phyloP scores from a whole-genome alignment of 2,113 vertebrate species.

The Chinchilla lanigera region DNA sequence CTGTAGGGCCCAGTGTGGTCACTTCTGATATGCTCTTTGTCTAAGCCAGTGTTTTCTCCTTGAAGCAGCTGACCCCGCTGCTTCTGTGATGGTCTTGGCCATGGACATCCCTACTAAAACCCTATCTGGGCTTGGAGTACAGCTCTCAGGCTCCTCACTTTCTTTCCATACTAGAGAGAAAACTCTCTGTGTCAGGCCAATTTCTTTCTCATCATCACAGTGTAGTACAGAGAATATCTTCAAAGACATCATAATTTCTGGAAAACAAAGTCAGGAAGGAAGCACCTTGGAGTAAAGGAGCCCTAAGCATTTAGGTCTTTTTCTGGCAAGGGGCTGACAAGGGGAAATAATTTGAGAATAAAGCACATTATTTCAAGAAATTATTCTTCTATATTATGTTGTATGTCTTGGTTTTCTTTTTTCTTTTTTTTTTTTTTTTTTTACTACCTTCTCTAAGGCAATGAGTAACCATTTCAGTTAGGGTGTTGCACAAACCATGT shows the following conservation, averaged over 20 bases:
- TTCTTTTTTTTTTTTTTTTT: slow-evolving; percentile 41
- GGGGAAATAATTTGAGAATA: slow-evolving; percentile 23
- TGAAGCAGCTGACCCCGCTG: background rate
- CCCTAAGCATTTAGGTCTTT: background rate
- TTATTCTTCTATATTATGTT: background rate
- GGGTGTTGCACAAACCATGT: background rate
- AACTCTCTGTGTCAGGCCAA: background rate
- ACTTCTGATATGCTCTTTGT: background rate
- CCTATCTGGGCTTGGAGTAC: background rate
- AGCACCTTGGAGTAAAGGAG: background rate
- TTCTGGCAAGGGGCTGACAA: background rate
- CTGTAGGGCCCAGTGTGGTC: background rate
- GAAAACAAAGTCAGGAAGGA: background rate
- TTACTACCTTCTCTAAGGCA: background rate
- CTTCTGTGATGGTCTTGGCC: background rate
- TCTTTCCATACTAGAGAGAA: background rate
- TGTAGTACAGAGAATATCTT: background rate
- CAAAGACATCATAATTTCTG: background rate
- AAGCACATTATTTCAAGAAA: slow-evolving; percentile 19
- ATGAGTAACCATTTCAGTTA: background rate
- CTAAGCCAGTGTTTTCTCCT: background rate
- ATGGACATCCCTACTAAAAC: background rate
- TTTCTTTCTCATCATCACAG: slow-evolving; percentile 7
- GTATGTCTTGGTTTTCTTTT: slow-evolving; percentile 10
- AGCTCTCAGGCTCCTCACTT: background rate